Conservation (phyloP, 2,113 vertebrate species). For the Ptilonorhynchus violaceus region DNA sequence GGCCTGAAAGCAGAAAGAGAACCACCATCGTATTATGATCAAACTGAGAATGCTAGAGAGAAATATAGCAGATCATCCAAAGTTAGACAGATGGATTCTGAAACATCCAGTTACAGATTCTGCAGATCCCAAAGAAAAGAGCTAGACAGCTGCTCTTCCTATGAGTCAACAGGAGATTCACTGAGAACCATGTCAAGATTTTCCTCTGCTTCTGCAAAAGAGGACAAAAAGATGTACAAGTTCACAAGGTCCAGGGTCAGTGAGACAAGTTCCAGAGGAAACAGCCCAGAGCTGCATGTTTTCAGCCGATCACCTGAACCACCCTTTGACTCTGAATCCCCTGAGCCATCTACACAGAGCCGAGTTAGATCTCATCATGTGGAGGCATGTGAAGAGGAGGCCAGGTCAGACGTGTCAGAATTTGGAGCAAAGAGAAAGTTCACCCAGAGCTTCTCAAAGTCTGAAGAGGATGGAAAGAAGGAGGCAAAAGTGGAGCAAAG, state of each 20-base stretch:
- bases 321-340: slow-evolving; percentile 53
- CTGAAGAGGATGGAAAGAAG: slow-evolving; percentile 71
- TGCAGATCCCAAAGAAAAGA: slow-evolving; percentile 72
- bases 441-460: slow-evolving; percentile 71
- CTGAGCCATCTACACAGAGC: slow-evolving; percentile 27
- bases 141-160: slow-evolving; percentile 54
- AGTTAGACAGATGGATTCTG: slow-evolving; percentile 62
- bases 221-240: slow-evolving; percentile 57
- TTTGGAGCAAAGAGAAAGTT: slow-evolving; percentile 80
- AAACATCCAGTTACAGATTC: slow-evolving; percentile 79
- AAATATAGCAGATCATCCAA: slow-evolving; percentile 67
- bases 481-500: slow-evolving; percentile 65
- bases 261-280: slow-evolving; percentile 54
- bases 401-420: slow-evolving; percentile 66
- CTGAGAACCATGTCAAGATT: slow-evolving; percentile 68
- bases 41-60: slow-evolving; percentile 63
- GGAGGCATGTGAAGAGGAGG: slow-evolving; percentile 64
- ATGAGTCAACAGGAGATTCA: slow-evolving; percentile 57
- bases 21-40: slow-evolving; percentile 57
- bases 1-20: slow-evolving; percentile 78
- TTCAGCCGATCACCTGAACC: slow-evolving; percentile 59
- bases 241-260: slow-evolving; percentile 68
- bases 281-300: slow-evolving; percentile 67
- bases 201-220: slow-evolving; percentile 64
- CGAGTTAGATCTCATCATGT: slow-evolving; percentile 47